Conservation (phyloP, 2,888 invertebrate genomes). For the Hirtodrosophila histrioides region DNA sequence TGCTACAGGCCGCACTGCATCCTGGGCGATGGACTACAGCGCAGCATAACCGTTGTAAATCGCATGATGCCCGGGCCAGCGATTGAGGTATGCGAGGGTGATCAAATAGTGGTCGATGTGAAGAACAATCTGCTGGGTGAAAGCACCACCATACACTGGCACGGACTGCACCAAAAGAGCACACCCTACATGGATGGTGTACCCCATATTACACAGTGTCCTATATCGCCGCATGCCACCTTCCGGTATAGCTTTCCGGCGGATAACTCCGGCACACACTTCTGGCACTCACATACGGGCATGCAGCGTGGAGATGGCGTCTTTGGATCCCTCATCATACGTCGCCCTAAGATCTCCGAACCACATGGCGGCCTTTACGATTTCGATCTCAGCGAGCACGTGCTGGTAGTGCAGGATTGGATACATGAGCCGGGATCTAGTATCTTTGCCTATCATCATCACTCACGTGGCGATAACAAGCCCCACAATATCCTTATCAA, state of each 20-base stretch:
- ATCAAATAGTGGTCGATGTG: slow-evolving; percentile 92
- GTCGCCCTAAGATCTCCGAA: slow-evolving; percentile 87
- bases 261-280: slow-evolving; percentile 91
- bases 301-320: slow-evolving; percentile 95
- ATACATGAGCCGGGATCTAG: slow-evolving; percentile 89
- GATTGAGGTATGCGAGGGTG: slow-evolving; percentile 94
- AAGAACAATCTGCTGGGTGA: slow-evolving; percentile 91
- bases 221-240: slow-evolving; percentile 90
- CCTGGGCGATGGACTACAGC: slow-evolving; percentile 91
- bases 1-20: slow-evolving; percentile 92
- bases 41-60: slow-evolving; percentile 92
- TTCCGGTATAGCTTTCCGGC: slow-evolving; percentile 92
- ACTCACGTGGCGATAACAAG: slow-evolving; percentile 92
- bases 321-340: slow-evolving; percentile 91
- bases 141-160: slow-evolving; percentile 95
- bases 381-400: slow-evolving; percentile 90
- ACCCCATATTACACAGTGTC: slow-evolving; percentile 93
- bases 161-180: slow-evolving; percentile 92
- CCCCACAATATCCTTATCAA: slow-evolving; percentile 92
- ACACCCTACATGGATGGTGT: slow-evolving; percentile 96
- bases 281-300: slow-evolving; percentile 93
- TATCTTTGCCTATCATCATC: slow-evolving; percentile 94
- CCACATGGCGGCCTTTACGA: slow-evolving; percentile 90
- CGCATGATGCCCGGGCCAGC: slow-evolving; percentile 94
- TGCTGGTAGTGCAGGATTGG: slow-evolving; percentile 93